phyloP scores from a whole-genome alignment of 2,797 vertebrate genomes.

The Champsocephalus esox region DNA sequence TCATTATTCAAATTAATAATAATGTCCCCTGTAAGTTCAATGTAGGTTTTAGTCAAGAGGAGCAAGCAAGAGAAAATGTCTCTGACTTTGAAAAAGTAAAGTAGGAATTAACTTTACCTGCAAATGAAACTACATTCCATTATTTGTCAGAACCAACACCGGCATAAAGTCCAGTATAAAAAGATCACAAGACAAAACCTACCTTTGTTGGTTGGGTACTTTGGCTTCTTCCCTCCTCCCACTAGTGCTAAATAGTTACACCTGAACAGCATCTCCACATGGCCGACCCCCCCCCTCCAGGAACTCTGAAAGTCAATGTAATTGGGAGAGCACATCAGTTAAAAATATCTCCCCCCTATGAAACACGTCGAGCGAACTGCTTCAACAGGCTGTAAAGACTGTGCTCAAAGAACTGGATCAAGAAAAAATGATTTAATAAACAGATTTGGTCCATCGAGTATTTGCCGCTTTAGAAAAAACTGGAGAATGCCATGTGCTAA shows the following conservation, averaged over 20 bases:
- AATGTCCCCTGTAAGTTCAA: too few relatives aligned
- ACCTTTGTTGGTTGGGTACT: slow-evolving; percentile 99
- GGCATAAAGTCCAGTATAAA: background rate
- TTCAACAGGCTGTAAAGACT: background rate
- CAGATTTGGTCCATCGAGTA: background rate
- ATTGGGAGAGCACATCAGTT: background rate
- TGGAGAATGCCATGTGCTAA: slow-evolving; percentile 43
- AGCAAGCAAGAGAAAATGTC: background rate
- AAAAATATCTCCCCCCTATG: background rate
- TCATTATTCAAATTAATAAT: too few relatives aligned
- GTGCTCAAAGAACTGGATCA: slow-evolving; percentile 15
- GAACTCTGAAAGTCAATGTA: slow-evolving; percentile 88
- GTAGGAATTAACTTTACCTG: background rate
- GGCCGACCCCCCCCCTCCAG: slow-evolving; percentile 95
- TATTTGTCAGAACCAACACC: background rate
- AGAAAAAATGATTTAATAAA: background rate
- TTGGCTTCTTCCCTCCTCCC: slow-evolving; percentile 97
- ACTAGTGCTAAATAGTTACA: slow-evolving; percentile 98
- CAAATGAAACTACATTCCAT: background rate
- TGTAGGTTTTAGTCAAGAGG: too few relatives aligned
- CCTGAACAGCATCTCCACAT: slow-evolving; percentile 98
- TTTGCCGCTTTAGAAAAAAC: slow-evolving; percentile 13
- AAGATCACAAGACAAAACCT: slow-evolving; percentile 11
- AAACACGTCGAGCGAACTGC: background rate
- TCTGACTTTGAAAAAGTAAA: background rate